Evolutionary conservation across 2,113 vertebrate species (phyloP), one percentile per base, ranked within the genome.

Genomic region (Cepphus grylle): DNA sequence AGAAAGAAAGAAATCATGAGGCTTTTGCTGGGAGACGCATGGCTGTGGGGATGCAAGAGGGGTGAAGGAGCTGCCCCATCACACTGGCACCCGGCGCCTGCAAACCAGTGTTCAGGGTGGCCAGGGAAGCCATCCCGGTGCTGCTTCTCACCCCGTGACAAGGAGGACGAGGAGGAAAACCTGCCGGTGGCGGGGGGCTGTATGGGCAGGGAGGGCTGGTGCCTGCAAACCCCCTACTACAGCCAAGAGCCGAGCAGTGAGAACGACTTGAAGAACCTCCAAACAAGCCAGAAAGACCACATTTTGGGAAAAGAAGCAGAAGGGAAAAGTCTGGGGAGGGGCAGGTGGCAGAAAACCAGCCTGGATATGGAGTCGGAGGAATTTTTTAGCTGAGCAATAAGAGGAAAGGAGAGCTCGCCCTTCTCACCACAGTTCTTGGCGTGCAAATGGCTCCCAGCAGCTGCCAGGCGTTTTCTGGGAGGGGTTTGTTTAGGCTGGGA

Each of bases 41-140:
- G 15, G 21, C 50, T 36, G 27, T 0, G 13, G 72, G 36, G 38
- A 40, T 30, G 61, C 9, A 32, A 13, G 38, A 3, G 16, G 43
- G 26, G 40, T 1, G 4, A 38, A n/a, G 15, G 19, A 43, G 3
- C 22, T 36, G n/a, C 19, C 27, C 74, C 47, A 5, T 30, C 32
- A 3, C 27, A 61, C 38, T 4, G 0, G 40, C 21, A 62, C 16
- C 58, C 59, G 43, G 17, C 1, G 0, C 21, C 42, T 14, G 2
- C 38, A 61, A 52, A 63, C 29, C 4, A 1, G 38, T 18, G 45
- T 47, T 59, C 11, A 1, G 58, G 32, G 58, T 2, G 0, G 23
- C 19, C 1, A 1, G 13, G 7, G 22, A 63, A 78, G 63, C 22
- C 13, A 0, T 36, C n/a, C 38, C 3, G 0, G 45, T 38, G 36